Evolutionary conservation across 2,113 vertebrate species (phyloP).

Genomic region (Tursiops truncatus): DNA sequence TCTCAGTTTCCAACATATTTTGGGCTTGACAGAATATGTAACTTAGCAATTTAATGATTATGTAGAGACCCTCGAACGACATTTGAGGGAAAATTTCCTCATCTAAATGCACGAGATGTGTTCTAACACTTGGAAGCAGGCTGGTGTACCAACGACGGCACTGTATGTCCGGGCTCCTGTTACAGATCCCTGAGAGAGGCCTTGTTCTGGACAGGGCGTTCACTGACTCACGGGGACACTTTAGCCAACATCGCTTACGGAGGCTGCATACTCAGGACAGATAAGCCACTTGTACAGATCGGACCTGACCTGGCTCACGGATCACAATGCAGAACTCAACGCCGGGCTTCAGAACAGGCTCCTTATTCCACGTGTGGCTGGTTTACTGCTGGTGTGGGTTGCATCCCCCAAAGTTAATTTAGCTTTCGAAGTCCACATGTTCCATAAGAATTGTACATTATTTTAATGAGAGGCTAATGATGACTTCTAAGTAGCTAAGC

Average conservation of each 20-base stretch:
- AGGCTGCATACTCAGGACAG: background rate
- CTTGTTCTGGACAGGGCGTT: background rate
- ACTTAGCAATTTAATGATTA: background rate
- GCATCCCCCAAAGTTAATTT: background rate
- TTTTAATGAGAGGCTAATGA: background rate
- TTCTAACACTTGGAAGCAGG: background rate
- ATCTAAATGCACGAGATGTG: background rate
- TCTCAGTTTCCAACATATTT: background rate
- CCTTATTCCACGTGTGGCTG: background rate
- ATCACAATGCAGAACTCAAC: accelerated
- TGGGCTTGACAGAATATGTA: background rate
- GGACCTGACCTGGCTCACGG: background rate
- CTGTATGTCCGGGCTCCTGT: no score
- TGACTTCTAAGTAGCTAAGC: background rate
- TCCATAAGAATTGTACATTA: accelerated
- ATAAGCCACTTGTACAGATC: accelerated
- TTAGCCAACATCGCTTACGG: accelerated
- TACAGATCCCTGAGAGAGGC: background rate
- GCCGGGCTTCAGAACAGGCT: no score
- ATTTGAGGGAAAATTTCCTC: background rate
- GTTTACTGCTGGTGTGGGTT: background rate
- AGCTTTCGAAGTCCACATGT: background rate
- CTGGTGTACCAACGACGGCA: accelerated
- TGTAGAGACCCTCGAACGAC: background rate
- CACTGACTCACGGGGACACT: background rate